Conservation (phyloP, 92 coral and sea anemone species). For the Epizoanthus ramosus region DNA sequence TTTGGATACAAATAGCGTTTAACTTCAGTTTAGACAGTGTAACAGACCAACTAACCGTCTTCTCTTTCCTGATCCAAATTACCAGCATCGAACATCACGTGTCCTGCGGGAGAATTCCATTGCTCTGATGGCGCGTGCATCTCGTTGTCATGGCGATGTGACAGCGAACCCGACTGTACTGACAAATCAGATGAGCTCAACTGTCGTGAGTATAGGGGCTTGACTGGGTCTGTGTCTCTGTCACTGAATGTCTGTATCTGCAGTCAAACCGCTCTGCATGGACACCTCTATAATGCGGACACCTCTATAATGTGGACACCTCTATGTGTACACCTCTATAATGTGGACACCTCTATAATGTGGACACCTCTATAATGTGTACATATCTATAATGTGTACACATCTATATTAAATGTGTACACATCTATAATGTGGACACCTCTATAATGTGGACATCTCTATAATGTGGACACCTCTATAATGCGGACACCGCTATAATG, state of each 20-base stretch:
- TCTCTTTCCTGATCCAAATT: not conserved
- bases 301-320: not conserved
- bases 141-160: constrained; percentile 33
- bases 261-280: no score
- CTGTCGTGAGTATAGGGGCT: constrained; percentile 13
- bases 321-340: not conserved
- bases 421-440: no score
- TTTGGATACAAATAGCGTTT: no score
- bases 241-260: not conserved
- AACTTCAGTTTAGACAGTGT: no score
- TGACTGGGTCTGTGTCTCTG: not conserved
- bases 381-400: no score
- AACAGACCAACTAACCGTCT: not conserved
- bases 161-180: constrained; percentile 25
- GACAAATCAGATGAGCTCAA: constrained; percentile 28
- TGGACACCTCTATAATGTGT: no score
- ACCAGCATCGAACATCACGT: constrained; percentile 16
- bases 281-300: no score
- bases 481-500: no score
- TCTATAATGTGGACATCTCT: no score
- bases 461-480: no score
- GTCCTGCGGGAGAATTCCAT: constrained; percentile 14
- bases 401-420: no score
- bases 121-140: constrained; percentile 32
- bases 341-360: no score